These are phyloP conservation scores for Nematopogon swammerdamellus DNA, from an alignment of 2,888 invertebrate species.

Conservation along the genomic window DNA sequence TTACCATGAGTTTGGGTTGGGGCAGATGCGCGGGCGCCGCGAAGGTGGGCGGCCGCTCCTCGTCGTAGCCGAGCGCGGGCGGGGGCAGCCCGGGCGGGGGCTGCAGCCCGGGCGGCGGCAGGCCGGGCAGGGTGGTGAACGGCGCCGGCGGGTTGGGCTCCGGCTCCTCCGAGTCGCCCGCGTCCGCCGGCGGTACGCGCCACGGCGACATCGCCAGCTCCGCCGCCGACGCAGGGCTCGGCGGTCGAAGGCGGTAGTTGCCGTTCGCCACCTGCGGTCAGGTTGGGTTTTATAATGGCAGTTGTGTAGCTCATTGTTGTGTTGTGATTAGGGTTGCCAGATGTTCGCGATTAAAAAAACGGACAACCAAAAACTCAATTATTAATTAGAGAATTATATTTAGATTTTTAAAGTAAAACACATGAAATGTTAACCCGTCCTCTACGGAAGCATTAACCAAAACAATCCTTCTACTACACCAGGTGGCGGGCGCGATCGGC, in stretches of 20 bases:
- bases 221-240: constrained; percentile 22
- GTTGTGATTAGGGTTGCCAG: too few relatives aligned
- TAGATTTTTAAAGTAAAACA: too few relatives aligned
- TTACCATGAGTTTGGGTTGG: too few relatives aligned
- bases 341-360: too few relatives aligned
- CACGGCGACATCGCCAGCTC: constrained; percentile 12
- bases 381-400: too few relatives aligned
- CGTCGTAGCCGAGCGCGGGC: constrained; percentile 10
- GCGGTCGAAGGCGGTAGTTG: constrained; percentile 30
- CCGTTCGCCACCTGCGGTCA: constrained; percentile 19
- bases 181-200: constrained; percentile 14
- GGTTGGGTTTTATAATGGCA: too few relatives aligned
- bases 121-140: constrained; percentile 14
- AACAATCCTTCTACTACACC: too few relatives aligned
- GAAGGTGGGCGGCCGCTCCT: constrained; percentile 5
- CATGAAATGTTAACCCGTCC: too few relatives aligned
- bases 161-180: constrained; percentile 10
- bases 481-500: too few relatives aligned
- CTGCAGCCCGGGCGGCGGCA: constrained; percentile 1
- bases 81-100: constrained; percentile 18
- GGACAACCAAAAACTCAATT: too few relatives aligned
- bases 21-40: constrained; percentile 7
- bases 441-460: too few relatives aligned
- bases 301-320: too few relatives aligned
- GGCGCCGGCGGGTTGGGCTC: constrained; percentile 27